A percentile compares a stretch with the other conserved stretches of the same genome.
Conservation (phyloP, 1,140 invertebrate species). For the Asobara japonica region DNA sequence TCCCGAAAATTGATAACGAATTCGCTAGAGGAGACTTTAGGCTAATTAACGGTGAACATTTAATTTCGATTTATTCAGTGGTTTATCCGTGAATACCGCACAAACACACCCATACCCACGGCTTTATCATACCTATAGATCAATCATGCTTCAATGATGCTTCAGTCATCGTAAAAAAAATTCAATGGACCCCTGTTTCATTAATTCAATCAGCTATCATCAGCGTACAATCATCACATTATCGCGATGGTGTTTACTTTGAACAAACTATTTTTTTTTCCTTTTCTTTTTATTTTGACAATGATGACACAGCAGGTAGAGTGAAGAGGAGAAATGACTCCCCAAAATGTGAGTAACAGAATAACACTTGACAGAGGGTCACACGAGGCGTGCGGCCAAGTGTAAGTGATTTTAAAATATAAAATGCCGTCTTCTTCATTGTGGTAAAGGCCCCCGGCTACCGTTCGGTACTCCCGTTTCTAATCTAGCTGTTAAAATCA, state of each 20-base stretch:
- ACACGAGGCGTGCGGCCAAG: not conserved
- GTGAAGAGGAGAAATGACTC: slow-evolving; percentile 3
- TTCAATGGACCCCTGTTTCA: too few species aligned
- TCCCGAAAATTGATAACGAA: too few species aligned
- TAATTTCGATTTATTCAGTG: too few species aligned
- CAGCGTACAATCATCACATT: not conserved
- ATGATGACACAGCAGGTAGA: not conserved
- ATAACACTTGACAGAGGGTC: not conserved
- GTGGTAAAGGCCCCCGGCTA: slow-evolving; percentile 13
- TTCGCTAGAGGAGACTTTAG: too few species aligned
- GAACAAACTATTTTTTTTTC: not conserved
- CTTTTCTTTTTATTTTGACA: not conserved
- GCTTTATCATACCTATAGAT: too few species aligned
- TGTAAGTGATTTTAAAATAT: slow-evolving; percentile 19
- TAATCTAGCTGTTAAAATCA: slow-evolving; percentile 15
- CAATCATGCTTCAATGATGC: not conserved
- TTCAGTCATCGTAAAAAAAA: not conserved
- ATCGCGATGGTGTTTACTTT: not conserved
- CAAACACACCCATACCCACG: too few species aligned
- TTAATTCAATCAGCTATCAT: not conserved
- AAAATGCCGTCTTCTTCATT: not conserved
- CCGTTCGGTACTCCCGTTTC: slow-evolving; percentile 28
- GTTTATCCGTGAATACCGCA: too few species aligned
- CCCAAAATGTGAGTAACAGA: not conserved
- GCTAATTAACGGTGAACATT: too few species aligned